These are phyloP conservation scores for Nautilus pompilius DNA, from an alignment of 1,140 invertebrate species.

Conservation along the genomic window DNA sequence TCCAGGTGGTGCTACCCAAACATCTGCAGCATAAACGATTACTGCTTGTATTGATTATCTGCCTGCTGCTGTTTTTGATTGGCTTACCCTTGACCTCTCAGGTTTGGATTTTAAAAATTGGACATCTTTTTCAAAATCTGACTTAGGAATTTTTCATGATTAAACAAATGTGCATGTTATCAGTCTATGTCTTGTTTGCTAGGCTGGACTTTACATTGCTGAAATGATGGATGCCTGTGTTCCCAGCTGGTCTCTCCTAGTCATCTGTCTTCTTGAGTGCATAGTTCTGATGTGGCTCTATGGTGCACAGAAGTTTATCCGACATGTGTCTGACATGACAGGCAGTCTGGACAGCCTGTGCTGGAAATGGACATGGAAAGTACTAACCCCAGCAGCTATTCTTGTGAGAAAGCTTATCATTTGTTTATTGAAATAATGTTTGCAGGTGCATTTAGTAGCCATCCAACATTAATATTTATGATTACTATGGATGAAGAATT, in stretches of 20 bases:
- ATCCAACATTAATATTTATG: too few relatives aligned
- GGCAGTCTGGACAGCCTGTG: constrained; percentile 35
- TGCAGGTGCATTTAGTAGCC: too few relatives aligned
- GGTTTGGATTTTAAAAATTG: not conserved
- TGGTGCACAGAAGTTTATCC: constrained; percentile 42
- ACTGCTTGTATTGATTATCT: too few relatives aligned
- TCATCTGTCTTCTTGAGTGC: constrained; percentile 32
- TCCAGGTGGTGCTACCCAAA: not conserved
- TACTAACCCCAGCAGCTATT: constrained; percentile 32
- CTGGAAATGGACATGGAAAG: constrained; percentile 45
- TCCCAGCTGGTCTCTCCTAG: constrained; percentile 21
- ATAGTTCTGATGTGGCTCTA: constrained; percentile 39
- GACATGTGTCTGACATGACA: constrained; percentile 48
- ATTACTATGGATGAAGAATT: too few relatives aligned
- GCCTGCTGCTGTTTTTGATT: too few relatives aligned
- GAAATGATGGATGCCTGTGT: constrained; percentile 26
- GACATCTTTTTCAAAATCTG: not conserved
- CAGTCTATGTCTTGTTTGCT: constrained; percentile 4
- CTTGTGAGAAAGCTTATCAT: constrained; percentile 21
- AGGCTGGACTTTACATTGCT: constrained; percentile 37
- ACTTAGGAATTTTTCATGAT: not conserved
- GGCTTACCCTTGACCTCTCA: too few relatives aligned
- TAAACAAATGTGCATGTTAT: not conserved
- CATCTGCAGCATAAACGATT: too few relatives aligned
- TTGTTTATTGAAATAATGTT: too few relatives aligned